Conservation (phyloP, 2,113 vertebrate genomes). For the Puffinus mauretanicus region DNA sequence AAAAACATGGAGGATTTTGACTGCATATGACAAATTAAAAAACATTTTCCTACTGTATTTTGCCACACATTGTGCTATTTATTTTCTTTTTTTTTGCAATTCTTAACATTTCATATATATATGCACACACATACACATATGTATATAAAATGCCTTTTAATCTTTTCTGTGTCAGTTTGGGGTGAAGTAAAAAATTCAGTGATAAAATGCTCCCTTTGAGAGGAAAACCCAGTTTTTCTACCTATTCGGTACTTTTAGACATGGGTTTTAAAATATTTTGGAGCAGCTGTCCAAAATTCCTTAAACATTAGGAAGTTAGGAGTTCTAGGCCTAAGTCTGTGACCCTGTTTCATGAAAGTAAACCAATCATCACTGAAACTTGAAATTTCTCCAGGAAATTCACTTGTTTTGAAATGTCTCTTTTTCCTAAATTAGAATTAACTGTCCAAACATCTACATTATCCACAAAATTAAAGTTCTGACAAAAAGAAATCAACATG, state of each 20-base stretch:
- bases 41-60: neutral
- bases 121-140: fast-evolving
- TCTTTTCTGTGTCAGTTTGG: neutral
- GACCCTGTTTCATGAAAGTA: neutral
- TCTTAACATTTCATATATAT: neutral
- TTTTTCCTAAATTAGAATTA: neutral
- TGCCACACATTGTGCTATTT: neutral
- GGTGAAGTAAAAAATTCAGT: neutral
- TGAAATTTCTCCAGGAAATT: neutral
- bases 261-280: neutral
- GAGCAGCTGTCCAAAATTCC: neutral
- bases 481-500: neutral
- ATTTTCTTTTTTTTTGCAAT: fast-evolving
- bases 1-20: neutral
- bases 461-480: neutral
- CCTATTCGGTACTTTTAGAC: neutral
- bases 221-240: neutral
- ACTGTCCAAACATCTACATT: neutral
- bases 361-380: neutral
- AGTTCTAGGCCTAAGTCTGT: neutral
- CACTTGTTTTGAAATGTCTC: neutral
- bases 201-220: neutral
- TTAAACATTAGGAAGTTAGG: neutral
- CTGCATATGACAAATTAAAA: neutral
- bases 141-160: neutral